phyloP scores from a whole-genome alignment of 1,140 invertebrate species.

The Tetramorium simillimum region DNA sequence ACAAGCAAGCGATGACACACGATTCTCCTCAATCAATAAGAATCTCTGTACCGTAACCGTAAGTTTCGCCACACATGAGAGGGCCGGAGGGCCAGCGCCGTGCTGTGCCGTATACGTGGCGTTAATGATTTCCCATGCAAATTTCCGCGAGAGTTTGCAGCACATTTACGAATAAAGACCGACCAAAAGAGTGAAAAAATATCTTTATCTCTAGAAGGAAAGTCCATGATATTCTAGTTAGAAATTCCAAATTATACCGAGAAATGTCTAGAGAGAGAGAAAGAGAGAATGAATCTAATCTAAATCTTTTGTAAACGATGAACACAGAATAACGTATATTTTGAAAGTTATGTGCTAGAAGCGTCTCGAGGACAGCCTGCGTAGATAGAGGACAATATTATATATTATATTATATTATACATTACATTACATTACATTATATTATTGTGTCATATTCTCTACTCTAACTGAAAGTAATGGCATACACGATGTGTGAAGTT shows the following conservation, averaged over 20 bases:
- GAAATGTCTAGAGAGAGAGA: slow-evolving; percentile 63
- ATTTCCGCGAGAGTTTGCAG: slow-evolving; percentile 19
- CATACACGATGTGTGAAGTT: slow-evolving; percentile 82
- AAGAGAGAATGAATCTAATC: slow-evolving; percentile 69
- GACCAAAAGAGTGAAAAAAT: slow-evolving; percentile 59
- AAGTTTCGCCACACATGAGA: neutral
- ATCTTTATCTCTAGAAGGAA: slow-evolving; percentile 4
- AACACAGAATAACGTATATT: slow-evolving; percentile 81
- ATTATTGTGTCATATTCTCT: slow-evolving; percentile 78
- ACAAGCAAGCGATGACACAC: neutral
- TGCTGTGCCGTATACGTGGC: neutral
- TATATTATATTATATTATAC: slow-evolving; percentile 75
- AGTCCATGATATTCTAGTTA: slow-evolving; percentile 62
- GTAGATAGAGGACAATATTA: slow-evolving; percentile 79
- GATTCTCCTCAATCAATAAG: neutral
- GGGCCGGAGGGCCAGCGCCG: neutral
- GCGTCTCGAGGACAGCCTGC: slow-evolving; percentile 71
- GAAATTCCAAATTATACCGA: slow-evolving; percentile 73
- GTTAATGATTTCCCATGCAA: neutral
- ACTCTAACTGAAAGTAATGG: slow-evolving; percentile 83
- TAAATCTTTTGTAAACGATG: slow-evolving; percentile 78
- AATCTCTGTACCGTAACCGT: slow-evolving; percentile 35
- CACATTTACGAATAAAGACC: slow-evolving; percentile 9
- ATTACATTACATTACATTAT: slow-evolving; percentile 69
- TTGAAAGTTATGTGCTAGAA: slow-evolving; percentile 79